Percentiles rank a stretch among this genome's conserved stretches.
phyloP scores from a whole-genome alignment of 2,888 invertebrate species.

The Drosophila putrida region DNA sequence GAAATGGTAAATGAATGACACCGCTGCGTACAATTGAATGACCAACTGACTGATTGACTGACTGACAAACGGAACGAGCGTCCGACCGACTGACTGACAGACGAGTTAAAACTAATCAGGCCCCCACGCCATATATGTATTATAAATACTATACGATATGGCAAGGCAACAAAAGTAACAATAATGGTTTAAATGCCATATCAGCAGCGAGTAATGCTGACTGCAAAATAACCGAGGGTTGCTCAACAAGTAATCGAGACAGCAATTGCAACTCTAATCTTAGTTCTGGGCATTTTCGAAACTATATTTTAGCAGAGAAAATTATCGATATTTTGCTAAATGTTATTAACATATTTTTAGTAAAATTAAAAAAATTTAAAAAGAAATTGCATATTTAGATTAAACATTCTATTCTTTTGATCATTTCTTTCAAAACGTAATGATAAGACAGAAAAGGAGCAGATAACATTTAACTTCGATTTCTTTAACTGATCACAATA shows the following conservation, averaged over 20 bases:
- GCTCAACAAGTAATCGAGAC: constrained; percentile 6
- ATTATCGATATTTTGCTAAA: too few relatives aligned
- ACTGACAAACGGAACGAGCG: constrained; percentile 17
- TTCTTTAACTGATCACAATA: not conserved
- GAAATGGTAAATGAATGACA: constrained; percentile 80
- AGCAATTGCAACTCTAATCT: not conserved
- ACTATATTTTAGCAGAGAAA: too few relatives aligned
- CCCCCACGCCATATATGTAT: constrained; percentile 72
- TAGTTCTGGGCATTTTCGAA: too few relatives aligned
- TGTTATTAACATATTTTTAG: too few relatives aligned
- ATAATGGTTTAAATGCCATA: constrained; percentile 80
- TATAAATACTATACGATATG: constrained; percentile 59
- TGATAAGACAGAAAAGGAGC: too few relatives aligned
- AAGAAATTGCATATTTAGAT: too few relatives aligned
- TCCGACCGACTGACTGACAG: constrained; percentile 26
- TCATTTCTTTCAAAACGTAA: too few relatives aligned
- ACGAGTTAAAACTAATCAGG: constrained; percentile 80
- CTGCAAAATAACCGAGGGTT: constrained; percentile 65
- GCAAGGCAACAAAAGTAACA: constrained; percentile 60
- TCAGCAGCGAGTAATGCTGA: constrained; percentile 76
- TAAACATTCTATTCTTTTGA: too few relatives aligned
- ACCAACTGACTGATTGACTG: constrained; percentile 43
- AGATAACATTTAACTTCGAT: too few relatives aligned
- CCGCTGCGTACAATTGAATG: constrained; percentile 69
- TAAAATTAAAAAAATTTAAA: too few relatives aligned